Conservation (phyloP, 2,113 vertebrate genomes). For the Syngnathus scovelli region DNA sequence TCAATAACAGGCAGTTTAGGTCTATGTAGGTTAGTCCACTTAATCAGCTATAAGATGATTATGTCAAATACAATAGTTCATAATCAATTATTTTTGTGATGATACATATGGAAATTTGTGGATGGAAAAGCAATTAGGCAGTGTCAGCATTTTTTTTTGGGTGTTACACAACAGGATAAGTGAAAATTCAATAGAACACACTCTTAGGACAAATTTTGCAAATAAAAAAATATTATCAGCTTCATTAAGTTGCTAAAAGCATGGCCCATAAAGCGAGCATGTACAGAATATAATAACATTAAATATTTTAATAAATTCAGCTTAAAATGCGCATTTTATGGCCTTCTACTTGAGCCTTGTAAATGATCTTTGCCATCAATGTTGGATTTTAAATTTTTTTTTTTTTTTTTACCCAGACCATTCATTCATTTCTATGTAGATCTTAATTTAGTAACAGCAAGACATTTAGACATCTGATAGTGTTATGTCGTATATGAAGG, state of each 20-base stretch:
- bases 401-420: neutral
- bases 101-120: neutral
- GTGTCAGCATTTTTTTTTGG: constrained; percentile 24
- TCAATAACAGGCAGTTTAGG: neutral
- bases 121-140: neutral
- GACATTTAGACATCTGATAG: constrained; percentile 33
- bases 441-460: constrained; percentile 40
- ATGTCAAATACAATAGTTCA: neutral
- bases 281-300: too few relatives aligned
- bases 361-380: constrained; percentile 2
- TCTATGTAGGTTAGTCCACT: neutral
- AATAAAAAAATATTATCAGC: neutral
- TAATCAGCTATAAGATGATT: neutral
- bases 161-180: constrained; percentile 38
- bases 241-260: too few relatives aligned
- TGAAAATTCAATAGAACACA: constrained; percentile 12
- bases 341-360: neutral
- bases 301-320: constrained; percentile 3
- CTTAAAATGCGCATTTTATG: neutral
- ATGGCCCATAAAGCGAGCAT: too few relatives aligned
- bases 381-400: constrained; percentile 7
- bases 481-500: constrained; percentile 17
- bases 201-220: neutral
- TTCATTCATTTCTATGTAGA: constrained; percentile 30
- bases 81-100: neutral